These are phyloP conservation scores for Apodemus sylvaticus DNA, from an alignment of 2,113 vertebrate genomes.

Conservation along the genomic window DNA sequence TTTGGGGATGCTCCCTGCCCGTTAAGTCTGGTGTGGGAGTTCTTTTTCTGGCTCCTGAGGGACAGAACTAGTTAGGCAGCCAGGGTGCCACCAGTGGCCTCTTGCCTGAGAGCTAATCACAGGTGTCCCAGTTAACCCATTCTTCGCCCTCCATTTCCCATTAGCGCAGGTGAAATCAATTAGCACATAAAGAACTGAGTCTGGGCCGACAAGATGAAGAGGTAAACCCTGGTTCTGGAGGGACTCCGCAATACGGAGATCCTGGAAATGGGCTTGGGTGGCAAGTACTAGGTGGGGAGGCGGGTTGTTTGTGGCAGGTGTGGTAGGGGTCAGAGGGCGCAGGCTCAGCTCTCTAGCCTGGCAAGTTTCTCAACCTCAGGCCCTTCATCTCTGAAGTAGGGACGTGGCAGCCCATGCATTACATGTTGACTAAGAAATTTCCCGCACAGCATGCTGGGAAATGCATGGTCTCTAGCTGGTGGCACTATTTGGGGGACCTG, in stretches of 20 bases:
- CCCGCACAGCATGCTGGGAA: too few relatives aligned
- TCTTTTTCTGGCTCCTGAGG: neutral
- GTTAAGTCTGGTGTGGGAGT: neutral
- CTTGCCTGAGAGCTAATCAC: slow-evolving; percentile 3
- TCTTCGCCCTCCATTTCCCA: slow-evolving; percentile 66
- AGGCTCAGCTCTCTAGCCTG: neutral
- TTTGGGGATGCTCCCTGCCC: neutral
- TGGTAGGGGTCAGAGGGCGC: neutral
- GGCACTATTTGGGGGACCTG: neutral
- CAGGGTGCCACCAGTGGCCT: neutral
- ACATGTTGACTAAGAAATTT: neutral
- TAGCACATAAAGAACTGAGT: slow-evolving; percentile 78
- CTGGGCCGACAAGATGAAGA: slow-evolving; percentile 30
- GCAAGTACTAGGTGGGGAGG: neutral
- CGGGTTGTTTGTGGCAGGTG: rapidly evolving
- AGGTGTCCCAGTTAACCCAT: slow-evolving; percentile 66
- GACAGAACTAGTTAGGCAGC: neutral
- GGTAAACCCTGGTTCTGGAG: slow-evolving; percentile 56
- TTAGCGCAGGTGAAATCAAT: slow-evolving; percentile 75
- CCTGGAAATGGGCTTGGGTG: neutral
- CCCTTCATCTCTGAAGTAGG: neutral
- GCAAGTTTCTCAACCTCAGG: neutral
- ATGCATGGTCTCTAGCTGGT: neutral
- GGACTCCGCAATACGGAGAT: rapidly evolving
- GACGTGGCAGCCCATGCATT: neutral